Conservation (phyloP, 1,140 invertebrate species). For the Trachelipus rathkii region DNA sequence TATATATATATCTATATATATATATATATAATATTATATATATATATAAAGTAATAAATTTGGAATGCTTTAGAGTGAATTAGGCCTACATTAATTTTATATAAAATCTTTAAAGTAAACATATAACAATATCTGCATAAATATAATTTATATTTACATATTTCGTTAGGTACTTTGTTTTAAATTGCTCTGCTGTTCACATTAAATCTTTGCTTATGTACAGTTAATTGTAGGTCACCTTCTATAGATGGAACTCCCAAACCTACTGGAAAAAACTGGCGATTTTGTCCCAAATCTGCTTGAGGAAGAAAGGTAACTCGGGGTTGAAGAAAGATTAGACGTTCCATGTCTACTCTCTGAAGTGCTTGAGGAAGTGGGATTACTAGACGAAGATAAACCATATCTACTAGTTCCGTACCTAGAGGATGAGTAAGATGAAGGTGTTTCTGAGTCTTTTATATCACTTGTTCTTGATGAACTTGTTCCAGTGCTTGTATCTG, state of each 20-base stretch:
- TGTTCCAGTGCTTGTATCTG: not conserved
- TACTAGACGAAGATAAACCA: not conserved
- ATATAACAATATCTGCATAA: too few species aligned
- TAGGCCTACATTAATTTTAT: too few species aligned
- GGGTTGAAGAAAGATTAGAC: not conserved
- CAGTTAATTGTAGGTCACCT: not conserved
- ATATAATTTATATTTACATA: too few species aligned
- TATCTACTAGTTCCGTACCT: not conserved
- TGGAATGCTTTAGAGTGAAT: too few species aligned
- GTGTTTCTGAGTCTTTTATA: not conserved
- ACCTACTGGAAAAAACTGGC: not conserved
- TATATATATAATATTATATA: too few species aligned
- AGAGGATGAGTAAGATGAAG: not conserved
- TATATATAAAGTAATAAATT: too few species aligned
- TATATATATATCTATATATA: too few species aligned
- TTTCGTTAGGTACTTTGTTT: too few species aligned
- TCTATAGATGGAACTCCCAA: not conserved
- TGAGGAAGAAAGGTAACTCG: not conserved
- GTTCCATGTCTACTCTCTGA: not conserved
- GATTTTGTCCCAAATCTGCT: conserved; percentile 1
- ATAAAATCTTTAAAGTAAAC: too few species aligned
- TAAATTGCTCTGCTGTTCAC: too few species aligned
- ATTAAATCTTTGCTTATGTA: too few species aligned
- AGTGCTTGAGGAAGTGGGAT: not conserved
- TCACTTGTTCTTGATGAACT: not conserved